A percentile compares a stretch with the other conserved stretches of the same genome.
phyloP scores from a whole-genome alignment of 2,113 vertebrate genomes.

The Pelodiscus sinensis region DNA sequence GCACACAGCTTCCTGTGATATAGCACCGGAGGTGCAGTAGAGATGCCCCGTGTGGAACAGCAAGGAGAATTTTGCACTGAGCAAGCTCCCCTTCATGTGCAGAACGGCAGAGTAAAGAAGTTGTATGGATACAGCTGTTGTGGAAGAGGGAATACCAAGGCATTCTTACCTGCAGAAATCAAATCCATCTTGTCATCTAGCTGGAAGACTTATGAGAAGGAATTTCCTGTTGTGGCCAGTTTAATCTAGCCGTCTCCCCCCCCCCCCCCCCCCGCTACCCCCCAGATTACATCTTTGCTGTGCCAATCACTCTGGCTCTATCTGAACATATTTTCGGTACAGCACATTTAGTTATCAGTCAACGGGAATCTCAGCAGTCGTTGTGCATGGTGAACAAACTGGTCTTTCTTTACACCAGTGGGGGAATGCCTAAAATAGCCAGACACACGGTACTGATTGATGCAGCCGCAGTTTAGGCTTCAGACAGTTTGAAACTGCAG shows the following conservation, averaged over 20 bases:
- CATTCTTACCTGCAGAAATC: constrained; percentile 59
- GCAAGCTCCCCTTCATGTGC: not conserved
- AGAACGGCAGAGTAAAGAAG: not conserved
- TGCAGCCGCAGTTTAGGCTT: constrained; percentile 76
- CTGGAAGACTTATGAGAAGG: constrained; percentile 64
- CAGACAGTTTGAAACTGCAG: constrained; percentile 72
- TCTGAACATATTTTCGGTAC: constrained; percentile 66
- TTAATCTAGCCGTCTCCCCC: constrained; percentile 47
- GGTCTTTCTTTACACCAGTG: constrained; percentile 78
- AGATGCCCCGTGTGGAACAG: not conserved
- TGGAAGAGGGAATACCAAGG: constrained; percentile 52
- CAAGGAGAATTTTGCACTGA: not conserved
- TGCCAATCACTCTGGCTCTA: constrained; percentile 43
- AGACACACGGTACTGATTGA: constrained; percentile 78
- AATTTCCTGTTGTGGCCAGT: constrained; percentile 74
- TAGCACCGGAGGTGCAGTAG: not conserved
- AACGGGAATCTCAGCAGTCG: constrained; percentile 72
- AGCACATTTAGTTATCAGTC: constrained; percentile 77
- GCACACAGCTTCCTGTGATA: not conserved
- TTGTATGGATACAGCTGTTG: constrained; percentile 16
- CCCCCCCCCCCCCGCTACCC: not conserved
- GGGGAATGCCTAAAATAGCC: constrained; percentile 77
- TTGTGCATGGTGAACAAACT: constrained; percentile 72
- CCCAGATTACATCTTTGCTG: constrained; percentile 57
- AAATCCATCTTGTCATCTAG: constrained; percentile 68